Percentiles rank a stretch among this genome's conserved stretches.
phyloP scores from a whole-genome alignment of 2,888 invertebrate species.

The Branchellion lobata region DNA sequence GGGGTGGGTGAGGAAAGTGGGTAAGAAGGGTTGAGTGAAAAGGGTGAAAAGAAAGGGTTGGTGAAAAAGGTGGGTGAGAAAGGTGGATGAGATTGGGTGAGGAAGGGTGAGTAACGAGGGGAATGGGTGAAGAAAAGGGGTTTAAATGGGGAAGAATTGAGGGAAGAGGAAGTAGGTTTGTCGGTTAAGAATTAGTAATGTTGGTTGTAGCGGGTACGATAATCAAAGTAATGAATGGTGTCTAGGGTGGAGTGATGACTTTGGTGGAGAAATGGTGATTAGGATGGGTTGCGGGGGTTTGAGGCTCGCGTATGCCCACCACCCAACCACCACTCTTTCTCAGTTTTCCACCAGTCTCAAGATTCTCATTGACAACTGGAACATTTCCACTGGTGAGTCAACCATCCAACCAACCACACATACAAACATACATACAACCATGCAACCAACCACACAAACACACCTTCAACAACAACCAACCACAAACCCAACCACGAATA shows the following conservation, averaged over 20 bases:
- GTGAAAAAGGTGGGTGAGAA: background rate
- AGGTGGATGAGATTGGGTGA: background rate
- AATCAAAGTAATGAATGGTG: background rate
- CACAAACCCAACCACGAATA: too few relatives aligned
- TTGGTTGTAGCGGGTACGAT: background rate
- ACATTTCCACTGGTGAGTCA: slow-evolving; percentile 74
- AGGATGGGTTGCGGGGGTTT: too few relatives aligned
- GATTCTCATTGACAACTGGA: slow-evolving; percentile 86
- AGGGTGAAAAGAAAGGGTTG: background rate
- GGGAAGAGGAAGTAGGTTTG: too few relatives aligned
- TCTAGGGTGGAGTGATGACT: too few relatives aligned
- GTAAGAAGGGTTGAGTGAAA: background rate
- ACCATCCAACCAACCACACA: background rate
- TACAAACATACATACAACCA: background rate
- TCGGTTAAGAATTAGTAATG: background rate
- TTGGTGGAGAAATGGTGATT: too few relatives aligned
- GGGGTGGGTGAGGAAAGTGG: background rate
- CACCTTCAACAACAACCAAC: too few relatives aligned
- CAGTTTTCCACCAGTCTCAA: slow-evolving; percentile 70
- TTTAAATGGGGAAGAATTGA: too few relatives aligned
- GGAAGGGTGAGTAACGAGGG: too few relatives aligned
- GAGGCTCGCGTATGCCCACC: too few relatives aligned
- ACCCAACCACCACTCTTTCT: too few relatives aligned
- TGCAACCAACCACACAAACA: background rate
- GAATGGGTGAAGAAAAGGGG: too few relatives aligned